Base-by-base conservation (phyloP, 1,140 invertebrate species). In the Tetragnatha versicolor region DNA sequence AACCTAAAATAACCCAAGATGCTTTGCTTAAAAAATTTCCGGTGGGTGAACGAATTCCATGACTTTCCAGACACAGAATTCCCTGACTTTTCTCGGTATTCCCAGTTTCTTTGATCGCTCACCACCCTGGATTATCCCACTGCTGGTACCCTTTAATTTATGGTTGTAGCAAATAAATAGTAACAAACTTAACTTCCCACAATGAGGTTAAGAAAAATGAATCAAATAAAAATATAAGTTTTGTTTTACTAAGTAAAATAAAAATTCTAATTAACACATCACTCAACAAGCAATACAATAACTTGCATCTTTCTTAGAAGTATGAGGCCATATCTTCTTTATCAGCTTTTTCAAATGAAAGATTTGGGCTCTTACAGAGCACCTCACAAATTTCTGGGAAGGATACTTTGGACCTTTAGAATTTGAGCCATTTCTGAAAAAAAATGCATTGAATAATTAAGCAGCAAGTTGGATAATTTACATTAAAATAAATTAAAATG, bases 311-410 rank as follows among this genome's bases (percentile, higher is more conserved):
- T 70, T 70, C 9, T 51, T 58, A 10, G 47, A 70, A 51, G 39
- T 39, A 55, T 65, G 33, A 35, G 80, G 80, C 80, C 80, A 81
- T 20, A 81, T 35, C 61, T 76, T 79, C 25, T 73, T 35, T 25
- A 81, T 79, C 14, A 81, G 37, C 35, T 81, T 81, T 20, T 81
- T 81, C 10, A 81, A 51, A 27, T 81, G 77, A 61, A 79, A 81
- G 37, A 79, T 53, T 66, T 81, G 80, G 14, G 80, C 80, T 47
- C 80, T 39, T 12, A 79, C 80, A 51, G 80, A 81, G 37, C 80
- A 81, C 29, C 80, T 65, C 3, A 81, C 76, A 70, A 70, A 81
- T n/a, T 72, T 79, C 22, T 61, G 37, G 17, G 33, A 22, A 45
- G 76, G 76, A 53, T 42, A 53, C 42, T 72, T 79, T 79, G 77